Conservation (phyloP, 2,888 invertebrate genomes). For the Drosophila nr. perissopoda region DNA sequence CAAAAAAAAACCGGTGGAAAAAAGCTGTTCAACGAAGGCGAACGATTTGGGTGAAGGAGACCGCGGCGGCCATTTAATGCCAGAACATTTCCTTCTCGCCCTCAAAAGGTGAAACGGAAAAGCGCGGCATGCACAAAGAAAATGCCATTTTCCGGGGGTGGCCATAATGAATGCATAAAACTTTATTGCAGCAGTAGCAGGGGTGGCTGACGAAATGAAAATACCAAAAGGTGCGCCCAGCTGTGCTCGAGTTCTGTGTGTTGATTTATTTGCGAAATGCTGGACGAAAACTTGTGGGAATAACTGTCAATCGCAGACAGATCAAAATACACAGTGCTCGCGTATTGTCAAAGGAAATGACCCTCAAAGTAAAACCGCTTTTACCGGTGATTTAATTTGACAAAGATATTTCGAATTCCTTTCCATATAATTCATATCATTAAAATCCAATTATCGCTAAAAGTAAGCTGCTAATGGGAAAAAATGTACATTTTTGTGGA, state of each 20-base stretch:
- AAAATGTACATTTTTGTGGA: conserved; percentile 1
- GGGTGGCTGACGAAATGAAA: conserved; percentile 22
- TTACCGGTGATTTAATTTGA: conserved; percentile 46
- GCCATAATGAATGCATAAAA: conserved; percentile 79
- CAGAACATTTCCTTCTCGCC: conserved; percentile 29
- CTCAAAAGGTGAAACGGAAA: conserved; percentile 53
- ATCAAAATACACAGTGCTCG: conserved; percentile 47
- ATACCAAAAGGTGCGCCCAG: conserved; percentile 44
- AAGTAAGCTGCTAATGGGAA: conserved; percentile 19
- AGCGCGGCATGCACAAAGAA: conserved; percentile 68
- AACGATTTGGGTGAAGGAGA: conserved; percentile 75
- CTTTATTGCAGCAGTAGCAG: conserved; percentile 62
- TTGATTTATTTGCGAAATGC: conserved; percentile 52
- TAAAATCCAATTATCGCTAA: conserved; percentile 55
- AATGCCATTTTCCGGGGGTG: conserved; percentile 74
- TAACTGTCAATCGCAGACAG: conserved; percentile 60
- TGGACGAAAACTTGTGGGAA: conserved; percentile 45
- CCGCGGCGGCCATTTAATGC: conserved; percentile 73
- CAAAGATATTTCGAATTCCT: conserved; percentile 34
- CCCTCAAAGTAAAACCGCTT: conserved; percentile 11
- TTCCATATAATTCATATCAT: conserved; percentile 46
- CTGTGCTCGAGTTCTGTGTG: conserved; percentile 14
- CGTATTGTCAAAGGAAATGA: conserved; percentile 19
- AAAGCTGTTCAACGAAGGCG: conserved; percentile 55
- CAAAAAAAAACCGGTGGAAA: conserved; percentile 7